These are phyloP conservation scores for Anisognathus igniventris DNA, from an alignment of 2,797 vertebrate species.

Conservation along the genomic window DNA sequence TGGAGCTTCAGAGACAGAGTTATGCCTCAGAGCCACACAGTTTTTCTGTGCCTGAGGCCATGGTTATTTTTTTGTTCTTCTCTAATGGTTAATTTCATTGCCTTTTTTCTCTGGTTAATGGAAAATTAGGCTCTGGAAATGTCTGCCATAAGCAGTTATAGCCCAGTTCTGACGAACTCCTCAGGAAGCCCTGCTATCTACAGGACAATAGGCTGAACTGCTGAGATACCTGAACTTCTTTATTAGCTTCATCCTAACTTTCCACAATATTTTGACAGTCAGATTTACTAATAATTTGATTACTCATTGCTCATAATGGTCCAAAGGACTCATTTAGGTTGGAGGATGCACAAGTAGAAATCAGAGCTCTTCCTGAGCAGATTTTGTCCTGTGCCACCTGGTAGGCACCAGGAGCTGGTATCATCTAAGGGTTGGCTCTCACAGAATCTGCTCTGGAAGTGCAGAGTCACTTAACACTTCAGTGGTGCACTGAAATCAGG, in stretches of 20 bases:
- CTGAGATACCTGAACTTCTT: background rate
- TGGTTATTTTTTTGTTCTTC: background rate
- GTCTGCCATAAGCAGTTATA: background rate
- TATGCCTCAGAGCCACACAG: background rate
- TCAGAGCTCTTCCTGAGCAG: background rate
- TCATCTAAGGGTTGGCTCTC: background rate
- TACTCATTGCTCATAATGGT: background rate
- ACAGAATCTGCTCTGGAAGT: background rate
- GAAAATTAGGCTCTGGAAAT: background rate
- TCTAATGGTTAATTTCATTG: background rate
- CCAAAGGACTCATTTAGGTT: background rate
- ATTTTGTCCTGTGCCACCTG: background rate
- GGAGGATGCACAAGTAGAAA: background rate
- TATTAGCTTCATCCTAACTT: background rate
- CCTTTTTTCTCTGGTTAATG: background rate
- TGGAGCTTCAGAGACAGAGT: background rate
- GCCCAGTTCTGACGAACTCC: background rate
- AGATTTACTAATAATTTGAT: background rate
- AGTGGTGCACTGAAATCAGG: background rate
- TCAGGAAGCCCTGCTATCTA: background rate
- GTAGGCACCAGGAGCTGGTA: background rate
- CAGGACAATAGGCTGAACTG: background rate
- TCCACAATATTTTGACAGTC: background rate
- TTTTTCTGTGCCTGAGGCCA: background rate
- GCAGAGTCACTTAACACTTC: background rate